Evolutionary conservation across 2,113 vertebrate genomes (phyloP).

Genomic region (Malaclemys terrapin): DNA sequence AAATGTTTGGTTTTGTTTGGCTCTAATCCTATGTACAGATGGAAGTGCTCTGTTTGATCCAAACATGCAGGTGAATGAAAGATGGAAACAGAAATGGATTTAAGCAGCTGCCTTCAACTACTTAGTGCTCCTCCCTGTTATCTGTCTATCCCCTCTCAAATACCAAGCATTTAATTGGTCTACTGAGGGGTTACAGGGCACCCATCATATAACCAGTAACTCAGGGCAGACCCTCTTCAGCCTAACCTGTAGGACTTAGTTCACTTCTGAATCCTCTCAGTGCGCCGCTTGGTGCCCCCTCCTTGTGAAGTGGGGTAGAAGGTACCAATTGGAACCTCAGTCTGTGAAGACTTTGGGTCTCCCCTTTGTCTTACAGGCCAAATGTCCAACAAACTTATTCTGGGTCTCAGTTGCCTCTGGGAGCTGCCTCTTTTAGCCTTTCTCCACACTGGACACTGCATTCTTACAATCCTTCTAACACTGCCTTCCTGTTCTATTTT

Average conservation of each 20-base stretch:
- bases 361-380: not conserved
- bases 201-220: not conserved
- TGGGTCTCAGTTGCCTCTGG: not conserved
- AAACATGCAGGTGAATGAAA: not conserved
- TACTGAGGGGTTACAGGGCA: not conserved
- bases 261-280: rapidly evolving
- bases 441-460: not conserved
- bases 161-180: not conserved
- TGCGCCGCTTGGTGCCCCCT: not conserved
- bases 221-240: not conserved
- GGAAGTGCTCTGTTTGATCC: not conserved
- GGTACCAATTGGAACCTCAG: not conserved
- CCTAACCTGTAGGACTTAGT: rapidly evolving
- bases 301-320: not conserved
- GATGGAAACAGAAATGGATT: not conserved
- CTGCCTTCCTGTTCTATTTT: not conserved
- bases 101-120: not conserved
- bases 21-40: not conserved
- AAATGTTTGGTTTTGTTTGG: not conserved
- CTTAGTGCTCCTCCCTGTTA: not conserved
- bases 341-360: not conserved
- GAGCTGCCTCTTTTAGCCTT: not conserved
- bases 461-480: not conserved
- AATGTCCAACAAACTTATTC: not conserved
- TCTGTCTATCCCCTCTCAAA: not conserved